phyloP scores from a whole-genome alignment of 2,797 vertebrate species.

The Merluccius polli region DNA sequence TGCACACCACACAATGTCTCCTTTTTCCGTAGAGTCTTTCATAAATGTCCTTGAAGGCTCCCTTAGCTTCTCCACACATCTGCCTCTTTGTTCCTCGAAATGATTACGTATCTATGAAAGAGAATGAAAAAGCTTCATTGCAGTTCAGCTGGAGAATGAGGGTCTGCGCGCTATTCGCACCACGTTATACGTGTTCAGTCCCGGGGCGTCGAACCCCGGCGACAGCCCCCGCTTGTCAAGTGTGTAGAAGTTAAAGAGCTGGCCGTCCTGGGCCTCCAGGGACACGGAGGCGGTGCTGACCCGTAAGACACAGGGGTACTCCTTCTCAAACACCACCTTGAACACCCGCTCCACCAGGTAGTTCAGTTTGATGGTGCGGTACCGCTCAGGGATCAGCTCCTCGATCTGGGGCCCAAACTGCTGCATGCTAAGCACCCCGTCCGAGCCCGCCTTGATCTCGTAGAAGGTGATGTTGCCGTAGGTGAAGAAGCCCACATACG shows the following conservation, averaged over 20 bases:
- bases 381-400: conserved; percentile 84
- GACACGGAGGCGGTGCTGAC: conserved; percentile 86
- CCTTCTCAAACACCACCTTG: conserved; percentile 87
- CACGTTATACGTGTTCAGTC: conserved; percentile 89
- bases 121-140: background rate
- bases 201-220: conserved; percentile 88
- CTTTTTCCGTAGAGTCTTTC: background rate
- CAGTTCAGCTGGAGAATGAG: conserved; percentile 72
- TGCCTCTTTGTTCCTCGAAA: background rate
- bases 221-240: conserved; percentile 82
- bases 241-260: conserved; percentile 88
- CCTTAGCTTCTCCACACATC: background rate
- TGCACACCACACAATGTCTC: background rate
- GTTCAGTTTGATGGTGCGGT: conserved; percentile 86
- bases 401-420: conserved; percentile 92
- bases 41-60: background rate
- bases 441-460: conserved; percentile 79
- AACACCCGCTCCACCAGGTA: conserved; percentile 87
- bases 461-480: conserved; percentile 91
- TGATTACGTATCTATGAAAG: background rate
- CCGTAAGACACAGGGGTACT: conserved; percentile 85
- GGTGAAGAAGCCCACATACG: conserved; percentile 86
- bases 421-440: conserved; percentile 85
- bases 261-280: conserved; percentile 88
- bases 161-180: conserved; percentile 79